Base-by-base conservation (phyloP, 2,113 vertebrate species). In the Progne subis region DNA sequence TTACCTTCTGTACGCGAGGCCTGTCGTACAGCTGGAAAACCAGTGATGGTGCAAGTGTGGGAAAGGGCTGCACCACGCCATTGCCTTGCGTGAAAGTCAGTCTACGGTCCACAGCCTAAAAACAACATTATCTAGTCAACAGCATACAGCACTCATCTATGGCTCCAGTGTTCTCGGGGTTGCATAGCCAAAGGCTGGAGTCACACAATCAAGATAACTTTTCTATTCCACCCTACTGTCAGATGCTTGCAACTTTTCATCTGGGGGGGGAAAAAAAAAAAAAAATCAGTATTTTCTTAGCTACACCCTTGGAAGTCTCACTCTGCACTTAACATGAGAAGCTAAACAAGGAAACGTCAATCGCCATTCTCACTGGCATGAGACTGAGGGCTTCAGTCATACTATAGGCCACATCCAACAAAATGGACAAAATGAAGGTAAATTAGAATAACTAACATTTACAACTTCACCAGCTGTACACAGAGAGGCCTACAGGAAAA, bases 171-270 rank as follows among this genome's bases (percentile, higher is more conserved):
- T 86, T 97, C 95, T 94, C 82, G 88, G 94, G 82, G 65, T 52
- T 96, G 86, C 82, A 68, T 65, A 97, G 95, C 92, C 90, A 95
- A 96, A 87, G 64, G 68, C 60, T 82, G 75, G 59, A 82, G 82
- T 96, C 97, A 96, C 94, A 97, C 92, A 98, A 96, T 71, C 72
- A 92, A 96, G 94, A 85, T 91, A 97, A 96, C 70, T 97, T 96
- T 79, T 69, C 71, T 80, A 28, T 92, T 78, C 79, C 17, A 1
- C 72, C 85, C 85, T 65, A 32, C 55, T 77, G 49, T 86, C 44
- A 95, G 91, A 96, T 57, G 56, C 26, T 76, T 92, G 41, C 44
- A 86, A 80, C 59, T 94, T 81, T 84, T 92, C 86, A 65, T 37
- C 26, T 71, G 29, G 60, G 29, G 3, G 8, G 10, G 55, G 46